Conservation (phyloP, 2,113 vertebrate genomes). For the Aviceda subcristata region DNA sequence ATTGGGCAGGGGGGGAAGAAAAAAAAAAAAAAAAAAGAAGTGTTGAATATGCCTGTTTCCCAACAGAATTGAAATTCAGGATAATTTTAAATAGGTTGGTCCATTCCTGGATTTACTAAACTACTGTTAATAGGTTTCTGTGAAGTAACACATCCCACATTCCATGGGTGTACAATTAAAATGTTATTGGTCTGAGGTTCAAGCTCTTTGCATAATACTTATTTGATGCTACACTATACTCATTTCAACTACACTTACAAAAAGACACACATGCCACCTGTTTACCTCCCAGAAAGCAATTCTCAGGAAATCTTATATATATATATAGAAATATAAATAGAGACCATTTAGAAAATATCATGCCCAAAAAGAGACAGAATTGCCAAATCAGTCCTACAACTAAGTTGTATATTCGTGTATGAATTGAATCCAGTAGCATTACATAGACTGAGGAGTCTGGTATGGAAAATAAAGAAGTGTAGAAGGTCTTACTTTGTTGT, state of each 20-base stretch:
- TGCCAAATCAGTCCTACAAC: neutral
- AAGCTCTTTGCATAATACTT: neutral
- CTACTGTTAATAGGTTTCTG: neutral
- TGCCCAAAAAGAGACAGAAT: neutral
- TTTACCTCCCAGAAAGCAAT: neutral
- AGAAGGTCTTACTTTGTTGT: constrained; percentile 82
- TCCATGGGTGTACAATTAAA: neutral
- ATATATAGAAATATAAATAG: no score
- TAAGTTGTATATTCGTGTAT: neutral
- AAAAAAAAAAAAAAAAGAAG: no score
- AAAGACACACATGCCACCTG: neutral
- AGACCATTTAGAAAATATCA: neutral
- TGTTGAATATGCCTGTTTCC: neutral
- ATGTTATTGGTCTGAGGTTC: neutral
- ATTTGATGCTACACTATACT: neutral
- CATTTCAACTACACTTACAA: neutral
- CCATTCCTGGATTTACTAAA: neutral
- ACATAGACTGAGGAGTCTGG: neutral
- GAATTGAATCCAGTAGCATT: neutral
- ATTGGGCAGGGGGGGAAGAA: no score
- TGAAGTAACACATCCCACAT: neutral
- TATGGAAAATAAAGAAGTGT: rapidly evolving
- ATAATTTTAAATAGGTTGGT: neutral
- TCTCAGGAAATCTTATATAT: neutral
- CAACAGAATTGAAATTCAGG: neutral